phyloP scores from a whole-genome alignment of 2,888 invertebrate species.

The Coecobrya sp. region DNA sequence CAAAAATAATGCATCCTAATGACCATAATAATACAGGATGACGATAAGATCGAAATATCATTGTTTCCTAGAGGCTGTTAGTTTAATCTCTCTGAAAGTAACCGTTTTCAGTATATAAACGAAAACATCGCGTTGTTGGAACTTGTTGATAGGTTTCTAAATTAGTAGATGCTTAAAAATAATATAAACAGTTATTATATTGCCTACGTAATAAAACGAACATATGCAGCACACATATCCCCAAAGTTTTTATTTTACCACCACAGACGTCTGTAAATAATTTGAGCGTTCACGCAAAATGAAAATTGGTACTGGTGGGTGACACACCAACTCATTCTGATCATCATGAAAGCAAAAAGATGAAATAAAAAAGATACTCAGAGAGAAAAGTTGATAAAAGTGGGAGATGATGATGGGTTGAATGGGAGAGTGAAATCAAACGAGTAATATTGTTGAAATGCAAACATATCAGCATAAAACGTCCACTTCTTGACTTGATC shows the following conservation, averaged over 20 bases:
- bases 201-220: background rate
- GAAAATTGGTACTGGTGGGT: constrained; percentile 12
- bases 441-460: constrained; percentile 2
- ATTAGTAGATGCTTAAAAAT: background rate
- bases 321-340: too few relatives aligned
- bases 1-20: too few relatives aligned
- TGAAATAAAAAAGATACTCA: background rate
- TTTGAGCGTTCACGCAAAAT: constrained; percentile 1
- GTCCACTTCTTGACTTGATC: constrained; percentile 27
- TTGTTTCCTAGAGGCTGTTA: too few relatives aligned
- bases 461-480: background rate
- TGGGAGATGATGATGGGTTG: constrained; percentile 8
- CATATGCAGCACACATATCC: background rate
- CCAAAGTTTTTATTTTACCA: background rate
- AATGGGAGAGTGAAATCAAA: constrained; percentile 34
- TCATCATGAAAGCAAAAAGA: background rate
- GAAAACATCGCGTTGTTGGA: too few relatives aligned
- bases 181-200: background rate
- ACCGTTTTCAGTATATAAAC: too few relatives aligned
- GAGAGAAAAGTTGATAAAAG: constrained; percentile 10
- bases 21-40: too few relatives aligned
- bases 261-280: background rate
- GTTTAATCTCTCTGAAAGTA: too few relatives aligned
- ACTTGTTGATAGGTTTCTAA: too few relatives aligned
- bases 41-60: too few relatives aligned